These are phyloP conservation scores for Eucera pruinosa DNA, from an alignment of 2,888 invertebrate species.

Conservation along the genomic window DNA sequence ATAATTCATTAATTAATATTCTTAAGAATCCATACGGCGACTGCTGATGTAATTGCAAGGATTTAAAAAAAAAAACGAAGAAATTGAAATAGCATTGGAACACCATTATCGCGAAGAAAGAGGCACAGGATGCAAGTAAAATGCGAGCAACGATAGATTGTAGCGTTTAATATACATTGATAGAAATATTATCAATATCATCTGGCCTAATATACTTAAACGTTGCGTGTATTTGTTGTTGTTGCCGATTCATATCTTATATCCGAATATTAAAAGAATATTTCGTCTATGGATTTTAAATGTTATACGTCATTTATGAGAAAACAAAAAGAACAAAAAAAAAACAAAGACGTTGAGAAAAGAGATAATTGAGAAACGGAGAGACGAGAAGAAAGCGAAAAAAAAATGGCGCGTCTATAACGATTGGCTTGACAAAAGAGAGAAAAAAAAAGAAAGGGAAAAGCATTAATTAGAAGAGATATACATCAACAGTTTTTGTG, in stretches of 20 bases:
- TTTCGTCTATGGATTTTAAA: slow-evolving; percentile 80
- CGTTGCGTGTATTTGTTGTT: slow-evolving; percentile 82
- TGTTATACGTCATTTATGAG: slow-evolving; percentile 72
- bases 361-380: background rate
- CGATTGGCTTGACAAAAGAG: slow-evolving; percentile 27
- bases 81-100: slow-evolving; percentile 27
- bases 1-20: background rate
- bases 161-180: slow-evolving; percentile 67
- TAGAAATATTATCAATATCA: slow-evolving; percentile 77
- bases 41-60: background rate
- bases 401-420: slow-evolving; percentile 24
- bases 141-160: slow-evolving; percentile 57
- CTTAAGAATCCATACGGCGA: slow-evolving; percentile 2
- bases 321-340: slow-evolving; percentile 47
- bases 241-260: slow-evolving; percentile 80
- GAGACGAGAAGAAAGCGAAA: background rate
- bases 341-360: background rate
- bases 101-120: slow-evolving; percentile 47
- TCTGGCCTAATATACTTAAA: slow-evolving; percentile 84
- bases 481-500: slow-evolving; percentile 63
- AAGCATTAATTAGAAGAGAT: slow-evolving; percentile 40
- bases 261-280: slow-evolving; percentile 74
- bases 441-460: too few relatives aligned
- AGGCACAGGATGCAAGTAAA: slow-evolving; percentile 44
- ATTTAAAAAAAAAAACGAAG: background rate